Base-by-base conservation (phyloP, 2,888 invertebrate species). In the Polia nebulosa region DNA sequence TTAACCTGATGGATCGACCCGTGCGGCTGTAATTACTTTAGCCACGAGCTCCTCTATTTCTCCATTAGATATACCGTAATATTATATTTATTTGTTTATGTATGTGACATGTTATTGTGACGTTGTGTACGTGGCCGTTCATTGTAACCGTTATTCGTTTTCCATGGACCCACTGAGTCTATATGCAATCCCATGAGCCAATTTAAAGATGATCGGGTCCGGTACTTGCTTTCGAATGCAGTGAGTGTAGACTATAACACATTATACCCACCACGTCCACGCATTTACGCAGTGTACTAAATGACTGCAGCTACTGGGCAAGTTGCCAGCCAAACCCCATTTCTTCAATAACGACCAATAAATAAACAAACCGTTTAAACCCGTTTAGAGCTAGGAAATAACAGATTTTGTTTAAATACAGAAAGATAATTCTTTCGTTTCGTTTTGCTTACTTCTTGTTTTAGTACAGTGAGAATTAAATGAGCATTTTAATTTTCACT, bases 291-390 rank as follows among this genome's bases (percentile, higher is more conserved):
- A 57, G 70, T 61, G 45, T 49, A 61, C 57, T 56, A 29, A 56
- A 76, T 59, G 53, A 65, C 58, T 76, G 53, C 61, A 76, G 61
- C 57, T 20, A 22, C 20, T 47, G 76, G 80, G 72, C 76, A 59
- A 17, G 17, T 15, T 70, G 80, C 76, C 79, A 79, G 55, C 49
- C 27, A 29, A 72, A 70, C 29, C 59, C 61, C 56, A 45, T 56
- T 53, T 62, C 70, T 76, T 76, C 65, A 79, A 79, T 76, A 79
- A 67, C 64, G 66, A 41, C 34, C 76, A 70, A 79, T 79, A 79
- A 79, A 79, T 72, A 72, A 72, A 79, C 72, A 72, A 70, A 67
- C 59, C 59, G 67, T 47, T 72, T 59, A 41, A 63, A 59, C 49
- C 41, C 56, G 56, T 29, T 70, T 75, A 68, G 44, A 41, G 41